Percentiles rank a stretch among this genome's conserved stretches.
Conservation (phyloP, 2,797 vertebrate genomes). For the Pangasius macronema region DNA sequence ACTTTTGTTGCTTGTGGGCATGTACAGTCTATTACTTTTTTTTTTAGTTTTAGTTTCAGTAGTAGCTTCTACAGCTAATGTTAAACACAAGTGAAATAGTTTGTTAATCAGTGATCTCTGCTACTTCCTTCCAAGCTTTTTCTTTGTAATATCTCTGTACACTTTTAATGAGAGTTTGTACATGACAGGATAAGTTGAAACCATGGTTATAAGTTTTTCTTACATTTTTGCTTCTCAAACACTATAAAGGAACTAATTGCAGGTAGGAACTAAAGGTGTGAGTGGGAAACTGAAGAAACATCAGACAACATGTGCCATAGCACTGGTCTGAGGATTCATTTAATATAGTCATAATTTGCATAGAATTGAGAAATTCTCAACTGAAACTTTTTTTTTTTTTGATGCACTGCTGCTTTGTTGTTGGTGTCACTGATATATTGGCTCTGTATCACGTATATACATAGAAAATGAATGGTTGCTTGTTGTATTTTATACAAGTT, state of each 20-base stretch:
- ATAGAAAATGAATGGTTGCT: not conserved
- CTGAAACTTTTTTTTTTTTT: no score
- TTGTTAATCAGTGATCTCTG: not conserved
- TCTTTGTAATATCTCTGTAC: not conserved
- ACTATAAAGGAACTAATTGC: not conserved
- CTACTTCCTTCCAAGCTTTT: not conserved
- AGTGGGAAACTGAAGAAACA: not conserved
- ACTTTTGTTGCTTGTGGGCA: not conserved
- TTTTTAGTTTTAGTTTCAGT: not conserved
- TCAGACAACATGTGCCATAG: not conserved
- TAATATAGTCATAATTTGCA: not conserved
- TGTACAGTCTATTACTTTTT: not conserved
- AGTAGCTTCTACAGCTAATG: not conserved
- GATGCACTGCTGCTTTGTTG: not conserved
- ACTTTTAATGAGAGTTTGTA: not conserved
- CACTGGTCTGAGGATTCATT: not conserved
- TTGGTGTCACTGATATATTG: not conserved
- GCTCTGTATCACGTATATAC: not conserved
- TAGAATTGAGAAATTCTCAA: not conserved
- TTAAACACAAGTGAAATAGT: not conserved
- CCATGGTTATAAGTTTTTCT: not conserved
- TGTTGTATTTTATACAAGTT: no score
- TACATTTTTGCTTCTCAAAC: not conserved
- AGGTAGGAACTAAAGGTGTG: not conserved
- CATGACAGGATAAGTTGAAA: not conserved